A percentile compares a stretch with the other conserved stretches of the same genome.
phyloP scores from a whole-genome alignment of 2,888 invertebrate genomes.

The Tachystola acroxantha region DNA sequence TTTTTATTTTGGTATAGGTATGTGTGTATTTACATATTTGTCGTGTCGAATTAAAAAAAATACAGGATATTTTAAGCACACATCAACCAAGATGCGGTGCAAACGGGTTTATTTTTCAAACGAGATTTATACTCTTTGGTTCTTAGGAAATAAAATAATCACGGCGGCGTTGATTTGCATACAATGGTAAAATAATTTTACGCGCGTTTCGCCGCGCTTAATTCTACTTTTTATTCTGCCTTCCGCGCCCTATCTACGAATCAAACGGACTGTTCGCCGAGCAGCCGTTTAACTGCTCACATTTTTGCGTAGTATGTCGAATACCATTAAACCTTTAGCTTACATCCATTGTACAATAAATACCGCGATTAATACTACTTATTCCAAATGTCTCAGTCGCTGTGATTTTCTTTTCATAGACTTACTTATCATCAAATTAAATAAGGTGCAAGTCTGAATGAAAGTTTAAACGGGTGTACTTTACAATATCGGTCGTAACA shows the following conservation, averaged over 20 bases:
- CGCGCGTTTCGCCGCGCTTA: constrained; percentile 77
- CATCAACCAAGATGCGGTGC: constrained; percentile 52
- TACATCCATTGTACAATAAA: no score
- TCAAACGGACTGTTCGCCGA: constrained; percentile 62
- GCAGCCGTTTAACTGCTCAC: constrained; percentile 69
- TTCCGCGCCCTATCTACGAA: constrained; percentile 75
- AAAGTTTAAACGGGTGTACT: constrained; percentile 7
- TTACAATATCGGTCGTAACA: constrained; percentile 30
- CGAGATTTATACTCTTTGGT: constrained; percentile 70
- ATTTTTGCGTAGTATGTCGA: constrained; percentile 50
- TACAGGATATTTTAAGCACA: constrained; percentile 35
- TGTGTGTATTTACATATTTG: no score
- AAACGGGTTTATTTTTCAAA: constrained; percentile 60
- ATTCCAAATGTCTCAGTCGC: no score
- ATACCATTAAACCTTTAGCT: constrained; percentile 20
- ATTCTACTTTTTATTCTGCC: constrained; percentile 75
- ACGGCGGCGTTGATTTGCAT: constrained; percentile 73
- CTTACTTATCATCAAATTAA: no score
- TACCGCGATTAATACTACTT: no score
- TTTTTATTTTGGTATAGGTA: no score
- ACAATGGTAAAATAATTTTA: constrained; percentile 79
- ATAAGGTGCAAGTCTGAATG: no score
- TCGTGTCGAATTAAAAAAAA: no score
- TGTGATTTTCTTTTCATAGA: no score
- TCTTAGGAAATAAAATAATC: constrained; percentile 79